Conservation (phyloP, 2,888 invertebrate genomes). For the Lathronympha strigana region DNA sequence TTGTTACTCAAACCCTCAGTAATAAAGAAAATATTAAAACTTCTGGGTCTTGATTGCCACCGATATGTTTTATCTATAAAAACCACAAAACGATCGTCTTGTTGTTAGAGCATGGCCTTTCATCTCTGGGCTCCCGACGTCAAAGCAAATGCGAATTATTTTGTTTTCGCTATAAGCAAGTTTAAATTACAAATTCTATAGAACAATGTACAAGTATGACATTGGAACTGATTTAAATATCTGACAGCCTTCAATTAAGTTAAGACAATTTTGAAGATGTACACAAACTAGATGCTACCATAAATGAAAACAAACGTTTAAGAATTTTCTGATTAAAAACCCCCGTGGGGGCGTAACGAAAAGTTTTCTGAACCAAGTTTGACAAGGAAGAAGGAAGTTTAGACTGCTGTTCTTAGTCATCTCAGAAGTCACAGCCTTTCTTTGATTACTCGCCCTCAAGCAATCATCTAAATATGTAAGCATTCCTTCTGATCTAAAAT, state of each 20-base stretch:
- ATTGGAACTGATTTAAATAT: constrained; percentile 25
- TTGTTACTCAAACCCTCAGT: too few relatives aligned
- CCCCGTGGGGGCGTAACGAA: neutral
- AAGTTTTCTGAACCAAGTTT: neutral
- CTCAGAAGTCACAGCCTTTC: neutral
- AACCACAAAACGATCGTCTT: neutral
- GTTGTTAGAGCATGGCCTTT: neutral
- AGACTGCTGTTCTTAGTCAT: neutral
- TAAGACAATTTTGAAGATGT: neutral
- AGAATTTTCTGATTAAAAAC: neutral
- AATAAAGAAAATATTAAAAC: too few relatives aligned
- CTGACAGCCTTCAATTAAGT: constrained; percentile 10
- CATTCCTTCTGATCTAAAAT: constrained; percentile 2
- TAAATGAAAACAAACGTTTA: neutral
- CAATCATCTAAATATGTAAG: neutral
- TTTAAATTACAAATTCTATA: constrained; percentile 34
- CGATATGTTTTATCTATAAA: neutral
- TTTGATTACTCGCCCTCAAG: neutral
- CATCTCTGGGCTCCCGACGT: constrained; percentile 20
- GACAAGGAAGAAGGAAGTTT: constrained; percentile 3
- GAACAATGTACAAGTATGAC: constrained; percentile 25
- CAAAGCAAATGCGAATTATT: constrained; percentile 33
- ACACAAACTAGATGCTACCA: neutral
- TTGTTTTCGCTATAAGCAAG: constrained; percentile 38
- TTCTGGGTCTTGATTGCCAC: too few relatives aligned